Base-by-base conservation (phyloP, 2,888 invertebrate genomes). In the Scaptomyza reducta region DNA sequence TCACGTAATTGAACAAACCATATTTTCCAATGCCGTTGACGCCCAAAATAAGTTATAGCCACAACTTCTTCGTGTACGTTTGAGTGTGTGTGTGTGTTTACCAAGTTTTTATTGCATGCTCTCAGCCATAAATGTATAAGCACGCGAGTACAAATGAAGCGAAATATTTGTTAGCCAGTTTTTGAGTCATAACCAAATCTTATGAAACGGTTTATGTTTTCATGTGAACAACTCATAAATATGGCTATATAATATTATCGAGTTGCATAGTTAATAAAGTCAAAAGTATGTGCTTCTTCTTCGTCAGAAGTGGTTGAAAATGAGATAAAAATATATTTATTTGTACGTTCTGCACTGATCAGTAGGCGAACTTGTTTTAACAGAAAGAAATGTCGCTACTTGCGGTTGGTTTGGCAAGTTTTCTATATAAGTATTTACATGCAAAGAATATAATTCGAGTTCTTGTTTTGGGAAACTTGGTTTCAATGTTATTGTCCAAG, bases 81-180 rank as follows among this genome's bases (percentile, higher is more conserved):
- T 50, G 41, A 55, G 13, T 47, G 18, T 25, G 31, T 46, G 38
- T 42, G n/a, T 55, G 38, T 67, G 13, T 41, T 13, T 27, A 42
- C 42, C 62, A 68, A 55, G 50, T 51, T 59, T 69, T 60, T 51
- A 63, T 69, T 60, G 72, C 72, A 76, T 71, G 74, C 58, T 62
- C 42, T 60, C 33, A 38, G 56, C 72, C 72, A 76, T 75, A 75
- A 74, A 70, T 38, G 57, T 51, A 53, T 75, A 27, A 27, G 71
- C 77, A 76, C 62, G 77, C 76, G 67, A 56, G 31, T 72, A 60
- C 54, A 60, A 77, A 68, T 67, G 67, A 67, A 72, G 54, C 62
- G 62, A 62, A 63, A 42, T 54, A 60, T 54, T 49, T 54, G 62
- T 45, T n/a, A 54, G 33, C 54, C 33, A 61, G 59, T 53, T 74